Conservation (phyloP, 1,140 invertebrate species). For the Temnothorax curvispinosus region DNA sequence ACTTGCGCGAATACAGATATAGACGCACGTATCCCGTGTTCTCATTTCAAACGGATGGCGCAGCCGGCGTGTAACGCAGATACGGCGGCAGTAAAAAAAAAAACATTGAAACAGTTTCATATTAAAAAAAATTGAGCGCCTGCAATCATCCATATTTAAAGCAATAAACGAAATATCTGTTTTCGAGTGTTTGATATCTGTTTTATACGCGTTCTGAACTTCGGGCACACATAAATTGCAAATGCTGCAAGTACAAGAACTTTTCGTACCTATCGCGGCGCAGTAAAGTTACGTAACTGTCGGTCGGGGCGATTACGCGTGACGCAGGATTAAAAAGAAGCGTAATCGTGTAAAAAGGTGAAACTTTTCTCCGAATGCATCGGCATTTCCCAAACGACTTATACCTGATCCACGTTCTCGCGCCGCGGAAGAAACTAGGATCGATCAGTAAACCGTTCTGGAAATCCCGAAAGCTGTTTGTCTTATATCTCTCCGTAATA, state of each 20-base stretch:
- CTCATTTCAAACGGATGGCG: background rate
- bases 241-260: constrained; percentile 22
- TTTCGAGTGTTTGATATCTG: background rate
- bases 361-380: constrained; percentile 23
- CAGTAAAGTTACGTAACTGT: constrained; percentile 34
- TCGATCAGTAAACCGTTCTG: constrained; percentile 48
- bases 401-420: constrained; percentile 16
- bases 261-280: constrained; percentile 17
- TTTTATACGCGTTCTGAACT: constrained; percentile 20
- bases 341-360: background rate
- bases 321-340: constrained; percentile 27
- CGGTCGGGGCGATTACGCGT: constrained; percentile 30
- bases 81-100: background rate
- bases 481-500: constrained; percentile 49
- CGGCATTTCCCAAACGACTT: constrained; percentile 10
- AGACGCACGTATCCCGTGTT: too few relatives aligned
- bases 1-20: background rate
- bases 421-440: background rate
- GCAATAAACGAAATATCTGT: background rate
- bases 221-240: constrained; percentile 1
- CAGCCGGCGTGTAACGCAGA: background rate
- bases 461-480: constrained; percentile 54
- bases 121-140: background rate
- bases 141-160: background rate
- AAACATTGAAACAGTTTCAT: background rate